Evolutionary conservation across 1,140 invertebrate genomes (phyloP).

Genomic region (Aphelenchoides avenae): DNA sequence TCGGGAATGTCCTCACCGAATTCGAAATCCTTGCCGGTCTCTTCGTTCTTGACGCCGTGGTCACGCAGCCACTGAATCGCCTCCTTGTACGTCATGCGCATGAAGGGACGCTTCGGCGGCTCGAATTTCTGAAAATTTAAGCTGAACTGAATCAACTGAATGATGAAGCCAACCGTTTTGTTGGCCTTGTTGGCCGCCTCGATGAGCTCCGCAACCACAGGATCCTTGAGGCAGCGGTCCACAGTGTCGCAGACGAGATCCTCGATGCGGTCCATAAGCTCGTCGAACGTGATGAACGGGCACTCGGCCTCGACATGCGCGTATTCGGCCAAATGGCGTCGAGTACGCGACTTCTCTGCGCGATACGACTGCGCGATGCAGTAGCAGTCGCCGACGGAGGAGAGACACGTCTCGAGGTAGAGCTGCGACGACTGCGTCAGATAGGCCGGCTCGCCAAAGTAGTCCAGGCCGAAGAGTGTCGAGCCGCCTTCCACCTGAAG

Average conservation of each 20-base stretch:
- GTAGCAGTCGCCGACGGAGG: slow-evolving; percentile 90
- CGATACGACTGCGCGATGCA: slow-evolving; percentile 95
- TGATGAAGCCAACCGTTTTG: too few relatives aligned
- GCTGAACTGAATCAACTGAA: too few relatives aligned
- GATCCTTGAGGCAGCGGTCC: slow-evolving; percentile 79
- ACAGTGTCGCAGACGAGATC: slow-evolving; percentile 93
- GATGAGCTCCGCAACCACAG: slow-evolving; percentile 72
- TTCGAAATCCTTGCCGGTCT: slow-evolving; percentile 84
- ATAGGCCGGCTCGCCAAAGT: slow-evolving; percentile 84
- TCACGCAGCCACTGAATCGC: slow-evolving; percentile 87
- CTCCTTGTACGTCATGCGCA: slow-evolving; percentile 85
- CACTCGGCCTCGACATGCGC: slow-evolving; percentile 95
- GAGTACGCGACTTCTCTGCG: slow-evolving; percentile 90
- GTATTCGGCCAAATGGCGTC: slow-evolving; percentile 94
- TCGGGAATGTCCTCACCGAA: slow-evolving; percentile 99
- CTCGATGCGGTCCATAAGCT: slow-evolving; percentile 81
- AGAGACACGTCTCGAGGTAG: slow-evolving; percentile 93
- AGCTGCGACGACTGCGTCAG: slow-evolving; percentile 95
- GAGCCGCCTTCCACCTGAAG: slow-evolving; percentile 91
- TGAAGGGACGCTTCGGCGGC: slow-evolving; percentile 80
- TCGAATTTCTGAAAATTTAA: slow-evolving; percentile 23
- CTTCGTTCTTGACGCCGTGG: slow-evolving; percentile 91
- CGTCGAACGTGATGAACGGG: slow-evolving; percentile 88
- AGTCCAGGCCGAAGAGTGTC: slow-evolving; percentile 90
- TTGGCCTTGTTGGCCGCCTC: slow-evolving; percentile 72